These are phyloP conservation scores for Sphaeridia pumilis DNA, from an alignment of 2,888 invertebrate species.

Conservation along the genomic window DNA sequence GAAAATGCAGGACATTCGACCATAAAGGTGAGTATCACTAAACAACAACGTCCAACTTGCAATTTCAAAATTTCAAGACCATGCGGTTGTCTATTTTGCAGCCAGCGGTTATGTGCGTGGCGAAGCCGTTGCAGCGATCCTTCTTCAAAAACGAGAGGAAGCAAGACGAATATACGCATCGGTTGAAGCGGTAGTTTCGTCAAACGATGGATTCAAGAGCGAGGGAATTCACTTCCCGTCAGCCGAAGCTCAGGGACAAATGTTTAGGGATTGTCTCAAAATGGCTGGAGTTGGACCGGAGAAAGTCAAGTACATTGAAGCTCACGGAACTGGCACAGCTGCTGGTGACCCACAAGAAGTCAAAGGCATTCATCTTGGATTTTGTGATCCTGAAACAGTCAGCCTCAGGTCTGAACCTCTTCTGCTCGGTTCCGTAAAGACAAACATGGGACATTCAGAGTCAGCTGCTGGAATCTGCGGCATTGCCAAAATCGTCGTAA, in stretches of 20 bases:
- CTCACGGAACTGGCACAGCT: slow-evolving; percentile 50
- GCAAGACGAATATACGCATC: slow-evolving; percentile 57
- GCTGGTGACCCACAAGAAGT: slow-evolving; percentile 48
- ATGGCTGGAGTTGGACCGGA: slow-evolving; percentile 43
- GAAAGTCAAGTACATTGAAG: slow-evolving; percentile 45
- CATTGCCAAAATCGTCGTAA: slow-evolving; percentile 43
- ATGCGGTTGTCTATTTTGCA: slow-evolving; percentile 21
- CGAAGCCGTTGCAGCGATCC: slow-evolving; percentile 59
- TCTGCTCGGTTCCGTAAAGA: slow-evolving; percentile 47
- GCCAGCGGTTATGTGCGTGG: slow-evolving; percentile 75
- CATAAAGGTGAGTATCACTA: slow-evolving; percentile 44
- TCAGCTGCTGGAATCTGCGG: slow-evolving; percentile 40
- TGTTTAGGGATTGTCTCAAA: slow-evolving; percentile 45
- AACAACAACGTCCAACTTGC: background rate
- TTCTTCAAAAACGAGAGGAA: slow-evolving; percentile 58
- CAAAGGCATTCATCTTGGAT: slow-evolving; percentile 44
- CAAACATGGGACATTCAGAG: slow-evolving; percentile 49
- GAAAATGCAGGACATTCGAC: slow-evolving; percentile 84
- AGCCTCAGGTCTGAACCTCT: slow-evolving; percentile 39
- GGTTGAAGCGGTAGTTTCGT: slow-evolving; percentile 63
- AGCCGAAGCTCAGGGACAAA: slow-evolving; percentile 19
- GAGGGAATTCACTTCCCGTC: slow-evolving; percentile 41
- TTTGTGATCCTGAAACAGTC: slow-evolving; percentile 40
- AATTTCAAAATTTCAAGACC: background rate
- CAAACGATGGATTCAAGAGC: slow-evolving; percentile 61